A percentile compares a stretch with the other conserved stretches of the same genome.
These are phyloP conservation scores for Toxotes jaculatrix DNA, from an alignment of 2,113 vertebrate species.

Conservation along the genomic window DNA sequence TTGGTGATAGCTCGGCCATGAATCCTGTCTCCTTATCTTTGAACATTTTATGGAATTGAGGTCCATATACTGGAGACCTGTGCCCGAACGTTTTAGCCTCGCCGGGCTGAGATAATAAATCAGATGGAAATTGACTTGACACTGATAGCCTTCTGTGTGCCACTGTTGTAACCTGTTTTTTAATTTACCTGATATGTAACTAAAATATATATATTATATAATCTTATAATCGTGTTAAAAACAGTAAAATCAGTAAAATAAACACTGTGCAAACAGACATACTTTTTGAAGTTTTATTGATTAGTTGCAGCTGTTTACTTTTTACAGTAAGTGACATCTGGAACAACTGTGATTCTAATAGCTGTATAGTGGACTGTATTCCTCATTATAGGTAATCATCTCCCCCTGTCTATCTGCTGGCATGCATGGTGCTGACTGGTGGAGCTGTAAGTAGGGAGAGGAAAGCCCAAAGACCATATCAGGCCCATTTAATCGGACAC, in stretches of 20 bases:
- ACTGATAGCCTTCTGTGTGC: background rate
- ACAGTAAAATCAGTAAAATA: background rate
- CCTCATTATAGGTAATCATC: background rate
- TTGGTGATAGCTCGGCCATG: background rate
- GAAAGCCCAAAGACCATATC: conserved; percentile 71
- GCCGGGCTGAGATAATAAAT: conserved; percentile 11
- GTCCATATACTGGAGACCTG: background rate
- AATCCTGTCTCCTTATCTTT: conserved; percentile 34
- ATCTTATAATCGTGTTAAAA: background rate
- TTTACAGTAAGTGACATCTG: conserved; percentile 6
- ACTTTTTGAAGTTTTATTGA: background rate
- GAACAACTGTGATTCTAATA: background rate
- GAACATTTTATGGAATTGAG: conserved; percentile 18
- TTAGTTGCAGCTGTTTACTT: background rate
- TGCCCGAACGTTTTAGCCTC: background rate
- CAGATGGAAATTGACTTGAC: background rate
- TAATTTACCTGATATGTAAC: background rate
- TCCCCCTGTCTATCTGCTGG: conserved; percentile 1
- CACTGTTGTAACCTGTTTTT: background rate
- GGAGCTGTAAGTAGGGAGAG: conserved; percentile 38
- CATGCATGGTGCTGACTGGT: conserved; percentile 29
- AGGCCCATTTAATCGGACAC: conserved; percentile 75
- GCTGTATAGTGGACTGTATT: background rate
- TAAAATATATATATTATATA: background rate
- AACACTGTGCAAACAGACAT: background rate